Evolutionary conservation across 2,888 invertebrate genomes (phyloP).

Genomic region (Lithosia quadra): DNA sequence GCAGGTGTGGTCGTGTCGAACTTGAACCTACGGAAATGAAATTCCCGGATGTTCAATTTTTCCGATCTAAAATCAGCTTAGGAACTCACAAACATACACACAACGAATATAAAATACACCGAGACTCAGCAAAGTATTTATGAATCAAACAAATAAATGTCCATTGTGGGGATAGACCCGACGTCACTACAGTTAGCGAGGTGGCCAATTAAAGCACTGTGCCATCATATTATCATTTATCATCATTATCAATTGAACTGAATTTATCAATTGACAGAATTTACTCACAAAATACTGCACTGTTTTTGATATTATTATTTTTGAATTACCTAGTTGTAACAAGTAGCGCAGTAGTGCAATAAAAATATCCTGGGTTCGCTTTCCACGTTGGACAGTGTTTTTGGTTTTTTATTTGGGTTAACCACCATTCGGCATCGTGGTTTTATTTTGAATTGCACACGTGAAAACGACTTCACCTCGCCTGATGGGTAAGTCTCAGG

Average conservation of each 20-base stretch:
- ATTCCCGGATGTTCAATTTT: no score
- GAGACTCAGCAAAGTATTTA: background rate
- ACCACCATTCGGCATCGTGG: no score
- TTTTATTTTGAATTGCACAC: no score
- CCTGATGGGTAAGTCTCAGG: no score
- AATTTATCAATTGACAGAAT: background rate
- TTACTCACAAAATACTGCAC: background rate
- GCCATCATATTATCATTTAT: slow-evolving; percentile 1
- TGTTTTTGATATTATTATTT: background rate
- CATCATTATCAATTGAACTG: slow-evolving; percentile 7
- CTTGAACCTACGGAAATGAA: no score
- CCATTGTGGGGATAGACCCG: background rate
- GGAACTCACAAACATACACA: background rate
- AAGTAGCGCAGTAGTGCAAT: background rate
- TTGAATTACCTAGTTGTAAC: background rate
- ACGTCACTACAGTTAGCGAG: slow-evolving; percentile 1
- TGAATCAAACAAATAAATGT: background rate
- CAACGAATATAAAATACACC: background rate
- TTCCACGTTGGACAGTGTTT: no score
- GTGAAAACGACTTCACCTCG: no score
- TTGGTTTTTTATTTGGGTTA: no score
- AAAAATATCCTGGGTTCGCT: no score
- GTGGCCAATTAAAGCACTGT: background rate
- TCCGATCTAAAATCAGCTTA: no score
- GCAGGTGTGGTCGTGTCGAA: no score